Evolutionary conservation across 2,797 vertebrate species (phyloP).

Genomic region (Epinephelus coioides): DNA sequence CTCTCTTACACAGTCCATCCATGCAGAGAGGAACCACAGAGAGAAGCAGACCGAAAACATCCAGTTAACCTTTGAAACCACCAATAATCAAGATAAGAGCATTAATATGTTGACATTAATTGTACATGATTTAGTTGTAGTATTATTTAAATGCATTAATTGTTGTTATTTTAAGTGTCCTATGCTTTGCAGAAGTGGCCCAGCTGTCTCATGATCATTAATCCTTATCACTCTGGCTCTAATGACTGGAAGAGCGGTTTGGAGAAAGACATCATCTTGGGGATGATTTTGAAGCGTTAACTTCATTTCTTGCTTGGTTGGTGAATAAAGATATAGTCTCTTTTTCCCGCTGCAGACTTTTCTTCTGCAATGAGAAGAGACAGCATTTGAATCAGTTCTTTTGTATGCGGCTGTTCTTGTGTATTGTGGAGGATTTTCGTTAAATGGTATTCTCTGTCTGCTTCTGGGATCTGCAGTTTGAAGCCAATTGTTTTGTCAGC

Average conservation of each 20-base stretch:
- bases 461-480: slow-evolving; percentile 8
- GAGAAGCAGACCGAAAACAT: slow-evolving; percentile 17
- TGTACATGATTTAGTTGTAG: slow-evolving; percentile 22
- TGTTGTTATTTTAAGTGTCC: slow-evolving; percentile 49
- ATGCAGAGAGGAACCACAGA: slow-evolving; percentile 14
- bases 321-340: slow-evolving; percentile 45
- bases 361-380: slow-evolving; percentile 18
- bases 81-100: slow-evolving; percentile 10
- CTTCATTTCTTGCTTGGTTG: slow-evolving; percentile 63
- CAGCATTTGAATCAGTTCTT: slow-evolving; percentile 28
- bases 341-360: slow-evolving; percentile 32
- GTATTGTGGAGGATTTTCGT: slow-evolving; percentile 20
- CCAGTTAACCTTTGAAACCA: slow-evolving; percentile 33
- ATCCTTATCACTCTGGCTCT: slow-evolving; percentile 44
- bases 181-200: slow-evolving; percentile 31
- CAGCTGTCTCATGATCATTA: slow-evolving; percentile 53
- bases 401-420: slow-evolving; percentile 8
- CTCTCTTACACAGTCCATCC: slow-evolving; percentile 25
- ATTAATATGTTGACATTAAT: slow-evolving; percentile 21
- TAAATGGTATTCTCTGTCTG: slow-evolving; percentile 3
- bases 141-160: slow-evolving; percentile 45
- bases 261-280: slow-evolving; percentile 37
- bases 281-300: slow-evolving; percentile 50
- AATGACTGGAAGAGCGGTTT: slow-evolving; percentile 30
- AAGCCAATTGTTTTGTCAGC: background rate